These are phyloP conservation scores for Drosophila recens DNA, from an alignment of 2,888 invertebrate species.

Conservation along the genomic window DNA sequence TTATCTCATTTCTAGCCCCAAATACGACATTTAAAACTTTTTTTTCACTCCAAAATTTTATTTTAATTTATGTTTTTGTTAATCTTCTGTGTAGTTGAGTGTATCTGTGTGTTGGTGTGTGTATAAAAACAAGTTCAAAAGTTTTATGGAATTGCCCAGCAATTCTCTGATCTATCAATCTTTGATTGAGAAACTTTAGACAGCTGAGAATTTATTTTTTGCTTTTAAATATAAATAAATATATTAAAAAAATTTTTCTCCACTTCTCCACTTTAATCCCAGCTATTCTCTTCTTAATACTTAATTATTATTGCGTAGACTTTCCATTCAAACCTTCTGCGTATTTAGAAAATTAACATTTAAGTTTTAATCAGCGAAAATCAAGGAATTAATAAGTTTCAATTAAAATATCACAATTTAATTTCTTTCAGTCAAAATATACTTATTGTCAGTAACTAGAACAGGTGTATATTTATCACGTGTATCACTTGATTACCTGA, in stretches of 20 bases:
- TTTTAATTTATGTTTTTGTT: background rate
- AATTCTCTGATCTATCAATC: background rate
- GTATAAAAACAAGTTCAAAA: background rate
- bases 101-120: background rate
- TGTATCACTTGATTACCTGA: background rate
- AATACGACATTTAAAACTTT: background rate
- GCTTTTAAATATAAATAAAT: no score
- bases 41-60: background rate
- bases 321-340: background rate
- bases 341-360: background rate
- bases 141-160: background rate
- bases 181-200: background rate
- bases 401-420: no score
- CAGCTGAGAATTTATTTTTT: background rate
- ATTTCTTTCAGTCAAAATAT: no score
- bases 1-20: background rate
- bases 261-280: no score
- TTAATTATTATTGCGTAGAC: background rate
- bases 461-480: no score
- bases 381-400: no score
- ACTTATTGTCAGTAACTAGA: no score
- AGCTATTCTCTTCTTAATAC: no score
- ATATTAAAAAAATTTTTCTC: no score
- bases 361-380: background rate
- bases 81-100: background rate